phyloP scores from a whole-genome alignment of 1,140 invertebrate genomes.

The Saccostrea cuccullata region DNA sequence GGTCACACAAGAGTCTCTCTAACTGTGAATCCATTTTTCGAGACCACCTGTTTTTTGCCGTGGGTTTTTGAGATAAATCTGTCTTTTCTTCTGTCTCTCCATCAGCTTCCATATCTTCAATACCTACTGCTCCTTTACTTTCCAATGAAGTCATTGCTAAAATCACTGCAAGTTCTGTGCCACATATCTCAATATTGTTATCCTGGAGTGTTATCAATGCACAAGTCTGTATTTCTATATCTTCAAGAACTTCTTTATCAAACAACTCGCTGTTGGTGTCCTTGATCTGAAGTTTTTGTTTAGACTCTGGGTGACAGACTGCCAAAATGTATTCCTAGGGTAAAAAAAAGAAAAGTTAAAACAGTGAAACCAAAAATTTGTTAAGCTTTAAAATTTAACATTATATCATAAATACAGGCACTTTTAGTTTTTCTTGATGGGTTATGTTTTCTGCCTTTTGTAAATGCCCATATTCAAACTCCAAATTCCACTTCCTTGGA shows the following conservation, averaged over 20 bases:
- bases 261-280: slow-evolving; percentile 43
- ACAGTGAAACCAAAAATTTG: neutral
- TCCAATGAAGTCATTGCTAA: slow-evolving; percentile 68
- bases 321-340: slow-evolving; percentile 67
- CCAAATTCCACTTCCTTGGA: no score
- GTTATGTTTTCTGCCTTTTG: no score
- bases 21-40: slow-evolving; percentile 56
- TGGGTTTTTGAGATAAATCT: no score
- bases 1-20: slow-evolving; percentile 55
- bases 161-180: slow-evolving; percentile 65
- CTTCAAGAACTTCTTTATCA: slow-evolving; percentile 56
- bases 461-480: no score
- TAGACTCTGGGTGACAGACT: slow-evolving; percentile 62
- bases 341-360: neutral
- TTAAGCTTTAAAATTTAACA: no score
- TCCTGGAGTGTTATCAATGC: slow-evolving; percentile 58
- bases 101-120: slow-evolving; percentile 41
- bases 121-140: slow-evolving; percentile 48
- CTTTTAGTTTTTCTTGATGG: no score
- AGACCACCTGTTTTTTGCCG: slow-evolving; percentile 41
- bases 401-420: no score
- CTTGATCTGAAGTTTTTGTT: slow-evolving; percentile 55
- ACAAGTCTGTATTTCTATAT: slow-evolving; percentile 68
- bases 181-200: slow-evolving; percentile 61
- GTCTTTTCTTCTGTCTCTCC: slow-evolving; percentile 29